Conservation (phyloP, 2,113 vertebrate species). For the Onychostruthus taczanowskii region DNA sequence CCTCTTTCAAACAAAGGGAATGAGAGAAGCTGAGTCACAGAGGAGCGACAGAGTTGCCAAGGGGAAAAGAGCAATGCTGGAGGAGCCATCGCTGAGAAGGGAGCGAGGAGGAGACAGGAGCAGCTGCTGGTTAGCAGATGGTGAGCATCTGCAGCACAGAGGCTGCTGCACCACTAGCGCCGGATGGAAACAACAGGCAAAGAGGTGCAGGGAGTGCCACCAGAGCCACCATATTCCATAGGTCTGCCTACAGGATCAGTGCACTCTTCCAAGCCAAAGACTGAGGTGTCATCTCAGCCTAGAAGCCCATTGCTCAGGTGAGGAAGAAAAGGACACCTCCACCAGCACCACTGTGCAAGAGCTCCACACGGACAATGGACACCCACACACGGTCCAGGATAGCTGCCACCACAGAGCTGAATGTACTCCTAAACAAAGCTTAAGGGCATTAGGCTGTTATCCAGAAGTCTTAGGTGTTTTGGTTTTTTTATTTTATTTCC, state of each 20-base stretch:
- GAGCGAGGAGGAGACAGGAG: not conserved
- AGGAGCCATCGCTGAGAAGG: not conserved
- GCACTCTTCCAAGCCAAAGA: not conserved
- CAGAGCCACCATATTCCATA: not conserved
- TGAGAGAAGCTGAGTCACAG: not conserved
- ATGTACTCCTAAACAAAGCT: not conserved
- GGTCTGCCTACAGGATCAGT: not conserved
- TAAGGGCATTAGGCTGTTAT: not conserved
- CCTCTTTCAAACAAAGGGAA: not conserved
- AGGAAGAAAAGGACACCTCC: not conserved
- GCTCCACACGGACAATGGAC: fast-evolving
- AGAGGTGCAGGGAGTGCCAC: not conserved
- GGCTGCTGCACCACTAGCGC: not conserved
- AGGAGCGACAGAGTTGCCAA: not conserved
- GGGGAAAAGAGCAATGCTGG: not conserved
- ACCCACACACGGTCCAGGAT: fast-evolving
- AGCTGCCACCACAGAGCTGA: not conserved
- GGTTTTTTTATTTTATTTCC: not conserved
- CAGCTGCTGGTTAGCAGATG: constrained; percentile 45
- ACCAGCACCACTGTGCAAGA: fast-evolving
- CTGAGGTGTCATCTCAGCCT: not conserved
- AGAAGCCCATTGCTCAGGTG: not conserved
- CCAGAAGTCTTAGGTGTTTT: not conserved
- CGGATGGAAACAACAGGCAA: not conserved
- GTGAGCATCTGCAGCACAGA: constrained; percentile 13